Base-by-base conservation (phyloP, 2,888 invertebrate genomes). In the Drosophila anceps region DNA sequence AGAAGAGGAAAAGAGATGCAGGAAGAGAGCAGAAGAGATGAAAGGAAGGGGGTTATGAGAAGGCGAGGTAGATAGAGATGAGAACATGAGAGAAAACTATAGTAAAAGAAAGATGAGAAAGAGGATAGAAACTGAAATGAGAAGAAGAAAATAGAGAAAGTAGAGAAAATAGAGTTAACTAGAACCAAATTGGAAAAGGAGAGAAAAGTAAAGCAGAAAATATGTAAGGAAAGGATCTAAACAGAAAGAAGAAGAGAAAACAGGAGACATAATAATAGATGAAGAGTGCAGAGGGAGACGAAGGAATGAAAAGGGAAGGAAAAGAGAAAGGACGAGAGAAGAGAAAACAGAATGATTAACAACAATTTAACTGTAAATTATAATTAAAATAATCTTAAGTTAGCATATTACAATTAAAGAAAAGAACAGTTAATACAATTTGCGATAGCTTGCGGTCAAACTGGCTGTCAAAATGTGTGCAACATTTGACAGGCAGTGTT, bases 381-480 rank as follows among this genome's bases (percentile, higher is more conserved):
- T 33, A 33, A 33, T 18, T 13, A 8, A 13, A 9, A 4, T 20
- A 33, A 33, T 15, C 20, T 20, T 20, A 18, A 10, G 12, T 31
- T 12, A 6, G 13, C 12, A 12, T 15, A 35, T 15, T 20, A 4
- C 13, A 35, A 8, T 12, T 4, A 33, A 33, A 51, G 20, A 33
- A 33, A 51, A 33, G 1, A 24, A 35, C 24, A 33, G 35, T 35
- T 35, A 35, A 53, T 33, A 20, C 9, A 53, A 53, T 50, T 37
- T 53, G n/a, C 27, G 8, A 18, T 13, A 7, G 39, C 35, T 18
- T 54, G 57, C 29, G 29, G 41, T 57, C 43, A 20, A 41, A 1
- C 13, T 37, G 54, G 55, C 6, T 57, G 41, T 57, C 55, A 20
- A 57, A 57, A 41, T 27, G 44, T 33, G 20, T 15, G 33, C 29